Evolutionary conservation across 2,888 invertebrate genomes (phyloP).

Genomic region (Sepioteuthis lessoniana): DNA sequence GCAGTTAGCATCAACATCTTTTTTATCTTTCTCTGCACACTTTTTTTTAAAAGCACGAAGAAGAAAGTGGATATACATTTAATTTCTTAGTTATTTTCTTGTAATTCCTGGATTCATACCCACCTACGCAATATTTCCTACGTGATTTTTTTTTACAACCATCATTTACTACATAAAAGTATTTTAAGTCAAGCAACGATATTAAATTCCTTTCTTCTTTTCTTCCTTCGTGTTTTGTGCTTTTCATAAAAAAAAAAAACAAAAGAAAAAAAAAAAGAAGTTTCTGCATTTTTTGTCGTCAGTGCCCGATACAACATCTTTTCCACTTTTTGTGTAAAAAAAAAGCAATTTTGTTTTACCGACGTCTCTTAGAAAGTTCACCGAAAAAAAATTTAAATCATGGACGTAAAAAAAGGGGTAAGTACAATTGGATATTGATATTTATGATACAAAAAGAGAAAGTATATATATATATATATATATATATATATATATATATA

Average conservation of each 20-base stretch:
- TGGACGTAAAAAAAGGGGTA: conserved; percentile 9
- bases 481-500: no score
- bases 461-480: background rate
- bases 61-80: no score
- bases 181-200: no score
- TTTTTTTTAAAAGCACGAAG: no score
- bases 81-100: no score
- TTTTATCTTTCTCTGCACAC: no score
- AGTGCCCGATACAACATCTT: background rate
- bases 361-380: background rate
- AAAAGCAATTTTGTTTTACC: no score
- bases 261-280: background rate
- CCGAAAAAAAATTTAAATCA: background rate
- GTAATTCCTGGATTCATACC: no score
- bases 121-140: background rate
- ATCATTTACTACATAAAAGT: no score
- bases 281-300: background rate
- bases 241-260: background rate
- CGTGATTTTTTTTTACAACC: no score
- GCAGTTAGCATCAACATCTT: no score
- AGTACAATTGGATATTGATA: background rate
- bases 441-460: background rate
- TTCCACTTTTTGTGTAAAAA: background rate
- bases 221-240: background rate
- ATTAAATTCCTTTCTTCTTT: background rate